A percentile compares a stretch with the other conserved stretches of the same genome.
Conservation (phyloP, 1,140 invertebrate species). For the Brachionus calyciflorus region DNA sequence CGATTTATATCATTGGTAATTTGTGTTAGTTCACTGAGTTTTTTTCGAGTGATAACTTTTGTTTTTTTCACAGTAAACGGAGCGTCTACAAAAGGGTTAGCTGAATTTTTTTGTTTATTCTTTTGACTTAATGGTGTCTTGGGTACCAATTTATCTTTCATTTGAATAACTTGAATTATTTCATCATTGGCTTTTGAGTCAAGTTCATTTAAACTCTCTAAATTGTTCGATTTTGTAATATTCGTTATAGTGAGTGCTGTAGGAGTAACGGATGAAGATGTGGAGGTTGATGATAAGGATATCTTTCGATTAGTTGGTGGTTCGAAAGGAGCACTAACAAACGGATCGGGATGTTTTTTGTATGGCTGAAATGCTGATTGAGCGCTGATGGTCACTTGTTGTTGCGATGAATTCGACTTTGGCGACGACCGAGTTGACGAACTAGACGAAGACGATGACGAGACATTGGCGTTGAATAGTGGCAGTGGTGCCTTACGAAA, state of each 20-base stretch:
- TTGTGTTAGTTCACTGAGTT: not conserved
- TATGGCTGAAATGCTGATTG: constrained; percentile 40
- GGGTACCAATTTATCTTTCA: not conserved
- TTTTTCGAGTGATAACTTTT: not conserved
- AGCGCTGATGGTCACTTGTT: not conserved
- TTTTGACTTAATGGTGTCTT: constrained; percentile 21
- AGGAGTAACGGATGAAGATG: constrained; percentile 30
- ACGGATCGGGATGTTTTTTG: constrained; percentile 34
- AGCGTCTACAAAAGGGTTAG: constrained; percentile 37
- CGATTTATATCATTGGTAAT: not conserved
- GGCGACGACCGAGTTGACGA: not conserved
- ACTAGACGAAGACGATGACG: constrained; percentile 9
- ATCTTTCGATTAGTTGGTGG: not conserved
- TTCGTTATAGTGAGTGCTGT: not conserved
- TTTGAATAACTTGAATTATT: constrained; percentile 34
- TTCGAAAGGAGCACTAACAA: constrained; percentile 34
- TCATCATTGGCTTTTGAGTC: constrained; percentile 15
- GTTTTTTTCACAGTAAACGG: constrained; percentile 42
- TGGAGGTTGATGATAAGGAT: not conserved
- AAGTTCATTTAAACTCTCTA: not conserved
- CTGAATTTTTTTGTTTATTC: not conserved
- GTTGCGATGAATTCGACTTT: not conserved
- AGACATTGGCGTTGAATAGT: constrained; percentile 5
- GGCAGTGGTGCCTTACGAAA: constrained; percentile 21
- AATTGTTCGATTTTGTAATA: not conserved